Evolutionary conservation across 2,888 invertebrate species (phyloP).

Genomic region (Mimachlamys varia): DNA sequence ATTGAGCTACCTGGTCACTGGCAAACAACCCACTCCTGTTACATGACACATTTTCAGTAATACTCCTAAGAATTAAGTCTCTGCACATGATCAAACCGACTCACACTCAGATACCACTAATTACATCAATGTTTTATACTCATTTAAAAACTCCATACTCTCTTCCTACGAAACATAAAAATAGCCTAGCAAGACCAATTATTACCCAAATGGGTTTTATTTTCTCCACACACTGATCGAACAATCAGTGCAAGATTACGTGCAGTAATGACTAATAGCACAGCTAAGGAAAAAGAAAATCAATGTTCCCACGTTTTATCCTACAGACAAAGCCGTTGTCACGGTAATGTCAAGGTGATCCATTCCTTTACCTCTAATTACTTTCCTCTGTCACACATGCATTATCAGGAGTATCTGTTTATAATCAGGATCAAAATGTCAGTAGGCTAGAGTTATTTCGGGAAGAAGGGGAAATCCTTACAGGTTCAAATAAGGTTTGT

Average conservation of each 20-base stretch:
- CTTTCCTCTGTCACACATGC: neutral
- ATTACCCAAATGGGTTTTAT: no score
- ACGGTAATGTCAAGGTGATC: constrained; percentile 1
- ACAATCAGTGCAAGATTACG: neutral
- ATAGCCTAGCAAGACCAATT: no score
- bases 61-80: no score
- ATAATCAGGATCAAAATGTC: neutral
- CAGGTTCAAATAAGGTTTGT: neutral
- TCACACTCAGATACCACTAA: no score
- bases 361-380: neutral
- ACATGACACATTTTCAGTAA: no score
- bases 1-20: no score
- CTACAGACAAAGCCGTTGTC: neutral
- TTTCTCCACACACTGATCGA: neutral
- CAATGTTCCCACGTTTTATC: constrained; percentile 10
- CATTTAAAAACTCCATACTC: no score
- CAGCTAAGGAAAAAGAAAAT: neutral
- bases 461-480: neutral
- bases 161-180: no score
- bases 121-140: no score
- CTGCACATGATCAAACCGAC: no score
- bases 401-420: neutral
- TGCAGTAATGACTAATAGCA: neutral
- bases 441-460: neutral
- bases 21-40: no score